Base-by-base conservation (phyloP, 2,113 vertebrate genomes). In the Paraplagusia blochii region DNA sequence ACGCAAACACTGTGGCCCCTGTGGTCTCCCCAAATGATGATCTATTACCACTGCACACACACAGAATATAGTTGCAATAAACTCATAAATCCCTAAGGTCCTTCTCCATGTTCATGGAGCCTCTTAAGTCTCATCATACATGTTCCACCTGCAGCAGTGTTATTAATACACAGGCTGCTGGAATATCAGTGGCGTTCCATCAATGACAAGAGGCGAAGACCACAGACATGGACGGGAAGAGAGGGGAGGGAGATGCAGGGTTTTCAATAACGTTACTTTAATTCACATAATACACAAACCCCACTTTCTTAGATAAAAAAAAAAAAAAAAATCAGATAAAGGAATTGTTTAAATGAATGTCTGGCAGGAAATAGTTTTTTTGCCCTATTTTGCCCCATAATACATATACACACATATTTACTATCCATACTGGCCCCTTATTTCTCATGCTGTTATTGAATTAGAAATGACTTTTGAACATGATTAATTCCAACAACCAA, bases 161-260 rank as follows among this genome's bases (percentile, higher is more conserved):
- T 75, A 82, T 76, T 82, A 82, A 80, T 72, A 74, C 72, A 67
- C 61, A 79, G 51, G 66, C 63, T 64, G 57, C 51, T 51, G 52
- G 35, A 72, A 74, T 76, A 81, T 63, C 69, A 64, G 8, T 29
- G 3, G 40, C n/a, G 39, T 61, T 75, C 48, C 3, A 79, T 77
- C 73, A 79, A 22, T 71, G 53, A 54, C 45, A 66, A 53, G 52
- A 29, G 48, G 44, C 74, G 45, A 35, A 69, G 58, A 64, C 50
- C 35, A 49, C 6, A 52, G 22, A 62, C 54, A 16, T 18, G 19
- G 38, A 40, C 22, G 22, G 22, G 22, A 29, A 29, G 22, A 29
- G 22, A 29, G 22, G 22, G 22, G 22, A 29, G 22, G 6, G 6
- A 29, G 6, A 29, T 29, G 22, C 6, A 6, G 22, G 6, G 2